A percentile compares a stretch with the other conserved stretches of the same genome.
These are phyloP conservation scores for Habropoda laboriosa DNA, from an alignment of 1,140 invertebrate genomes.

Conservation along the genomic window DNA sequence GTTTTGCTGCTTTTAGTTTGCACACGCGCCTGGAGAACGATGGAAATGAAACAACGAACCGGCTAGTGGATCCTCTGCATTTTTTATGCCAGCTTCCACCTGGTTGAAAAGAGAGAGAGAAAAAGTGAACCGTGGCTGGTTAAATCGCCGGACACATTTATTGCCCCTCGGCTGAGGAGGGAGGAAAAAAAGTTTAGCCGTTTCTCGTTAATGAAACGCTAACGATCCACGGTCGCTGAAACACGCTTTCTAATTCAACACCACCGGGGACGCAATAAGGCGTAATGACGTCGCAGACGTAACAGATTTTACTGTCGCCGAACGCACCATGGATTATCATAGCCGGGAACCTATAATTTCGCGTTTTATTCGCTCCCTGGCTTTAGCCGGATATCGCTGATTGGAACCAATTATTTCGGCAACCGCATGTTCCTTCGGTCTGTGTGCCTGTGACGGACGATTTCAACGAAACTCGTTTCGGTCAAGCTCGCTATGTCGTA, in stretches of 20 bases:
- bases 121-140: no score
- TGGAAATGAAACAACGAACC: not conserved
- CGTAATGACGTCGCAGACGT: not conserved
- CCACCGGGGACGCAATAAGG: not conserved
- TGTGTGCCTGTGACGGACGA: no score
- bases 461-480: no score
- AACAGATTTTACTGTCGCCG: constrained; percentile 15
- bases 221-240: not conserved
- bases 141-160: no score
- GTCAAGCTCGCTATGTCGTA: no score
- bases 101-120: no score
- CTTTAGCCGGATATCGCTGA: constrained; percentile 18
- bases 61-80: not conserved
- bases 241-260: constrained; percentile 8
- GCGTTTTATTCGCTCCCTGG: constrained; percentile 14
- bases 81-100: not conserved
- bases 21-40: no score
- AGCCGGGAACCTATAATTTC: constrained; percentile 15
- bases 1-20: constrained; percentile 19
- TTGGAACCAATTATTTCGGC: constrained; percentile 26
- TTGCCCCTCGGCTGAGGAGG: no score
- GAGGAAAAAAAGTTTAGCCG: no score
- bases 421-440: no score
- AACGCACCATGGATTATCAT: constrained; percentile 1
- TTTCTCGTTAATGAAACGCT: constrained; percentile 22